Percentiles rank a stretch among this genome's conserved stretches.
Conservation (phyloP, 2,797 vertebrate genomes). For the Arctocebus calabarensis region DNA sequence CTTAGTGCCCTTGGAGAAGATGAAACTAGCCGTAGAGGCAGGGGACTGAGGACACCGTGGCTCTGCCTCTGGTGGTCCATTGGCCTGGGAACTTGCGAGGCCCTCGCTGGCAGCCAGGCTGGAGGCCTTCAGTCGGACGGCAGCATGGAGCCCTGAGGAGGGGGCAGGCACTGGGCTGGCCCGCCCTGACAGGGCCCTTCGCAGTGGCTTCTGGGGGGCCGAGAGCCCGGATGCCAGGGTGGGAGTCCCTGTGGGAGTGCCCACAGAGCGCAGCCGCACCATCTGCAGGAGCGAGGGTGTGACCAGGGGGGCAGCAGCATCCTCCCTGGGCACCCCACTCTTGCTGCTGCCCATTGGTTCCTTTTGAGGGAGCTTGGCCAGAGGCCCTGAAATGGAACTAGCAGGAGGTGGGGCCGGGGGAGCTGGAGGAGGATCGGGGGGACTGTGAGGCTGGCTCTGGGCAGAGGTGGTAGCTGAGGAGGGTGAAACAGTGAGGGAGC, state of each 20-base stretch:
- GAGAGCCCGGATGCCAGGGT: constrained; percentile 44
- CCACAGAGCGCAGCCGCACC: constrained; percentile 95
- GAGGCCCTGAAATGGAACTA: constrained; percentile 62
- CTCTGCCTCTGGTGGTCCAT: constrained; percentile 17
- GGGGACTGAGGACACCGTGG: constrained; percentile 89
- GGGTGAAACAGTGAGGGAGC: background rate
- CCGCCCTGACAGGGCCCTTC: constrained; percentile 90
- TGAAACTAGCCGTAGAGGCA: constrained; percentile 95
- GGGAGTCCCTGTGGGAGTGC: constrained; percentile 74
- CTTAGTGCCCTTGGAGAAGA: constrained; percentile 95
- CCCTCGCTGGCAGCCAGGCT: constrained; percentile 86
- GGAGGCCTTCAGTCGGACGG: constrained; percentile 92
- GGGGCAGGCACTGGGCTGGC: constrained; percentile 84
- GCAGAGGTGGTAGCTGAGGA: background rate
- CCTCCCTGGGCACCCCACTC: constrained; percentile 92
- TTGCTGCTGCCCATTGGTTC: constrained; percentile 89
- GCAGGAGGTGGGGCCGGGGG: constrained; percentile 53
- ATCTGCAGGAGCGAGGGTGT: constrained; percentile 97
- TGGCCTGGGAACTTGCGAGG: constrained; percentile 76
- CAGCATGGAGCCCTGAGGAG: constrained; percentile 92
- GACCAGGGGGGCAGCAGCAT: constrained; percentile 94
- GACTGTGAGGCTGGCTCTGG: constrained; percentile 34
- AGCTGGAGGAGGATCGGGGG: constrained; percentile 47
- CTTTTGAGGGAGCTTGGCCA: constrained; percentile 83
- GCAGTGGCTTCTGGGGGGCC: constrained; percentile 88